Conservation (phyloP, 2,113 vertebrate genomes). For the Euleptes europaea region DNA sequence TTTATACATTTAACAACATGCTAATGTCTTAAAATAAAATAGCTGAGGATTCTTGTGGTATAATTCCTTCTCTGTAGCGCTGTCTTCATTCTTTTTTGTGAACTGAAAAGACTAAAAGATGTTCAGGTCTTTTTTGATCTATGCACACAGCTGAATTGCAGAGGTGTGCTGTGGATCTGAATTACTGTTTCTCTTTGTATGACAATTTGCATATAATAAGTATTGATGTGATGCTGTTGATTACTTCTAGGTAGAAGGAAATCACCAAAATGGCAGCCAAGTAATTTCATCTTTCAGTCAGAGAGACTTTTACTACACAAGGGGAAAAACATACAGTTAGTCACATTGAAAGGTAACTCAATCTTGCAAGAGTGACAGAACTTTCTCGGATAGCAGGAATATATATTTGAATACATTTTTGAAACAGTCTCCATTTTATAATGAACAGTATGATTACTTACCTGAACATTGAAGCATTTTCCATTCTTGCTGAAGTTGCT, state of each 20-base stretch:
- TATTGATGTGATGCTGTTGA: no score
- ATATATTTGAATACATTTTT: background rate
- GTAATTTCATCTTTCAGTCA: constrained; percentile 39
- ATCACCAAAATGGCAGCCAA: background rate
- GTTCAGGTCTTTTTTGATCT: background rate
- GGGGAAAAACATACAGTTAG: background rate
- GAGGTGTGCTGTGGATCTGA: no score
- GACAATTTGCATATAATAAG: no score
- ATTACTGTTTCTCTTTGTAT: no score
- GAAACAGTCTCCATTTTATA: background rate
- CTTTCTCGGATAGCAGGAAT: background rate
- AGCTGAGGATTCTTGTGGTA: background rate
- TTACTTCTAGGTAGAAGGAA: background rate
- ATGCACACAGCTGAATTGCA: no score
- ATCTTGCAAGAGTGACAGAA: background rate
- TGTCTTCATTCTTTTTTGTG: background rate
- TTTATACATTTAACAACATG: background rate
- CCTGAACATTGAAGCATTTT: constrained; percentile 73
- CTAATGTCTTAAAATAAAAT: background rate
- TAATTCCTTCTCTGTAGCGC: background rate
- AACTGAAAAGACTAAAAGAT: background rate
- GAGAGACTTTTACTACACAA: constrained; percentile 48
- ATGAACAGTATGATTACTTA: constrained; percentile 17
- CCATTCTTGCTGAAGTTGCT: constrained; percentile 68
- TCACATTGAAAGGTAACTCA: background rate